Evolutionary conservation across 2,113 vertebrate genomes (phyloP).

Genomic region (Synodontis membranacea): DNA sequence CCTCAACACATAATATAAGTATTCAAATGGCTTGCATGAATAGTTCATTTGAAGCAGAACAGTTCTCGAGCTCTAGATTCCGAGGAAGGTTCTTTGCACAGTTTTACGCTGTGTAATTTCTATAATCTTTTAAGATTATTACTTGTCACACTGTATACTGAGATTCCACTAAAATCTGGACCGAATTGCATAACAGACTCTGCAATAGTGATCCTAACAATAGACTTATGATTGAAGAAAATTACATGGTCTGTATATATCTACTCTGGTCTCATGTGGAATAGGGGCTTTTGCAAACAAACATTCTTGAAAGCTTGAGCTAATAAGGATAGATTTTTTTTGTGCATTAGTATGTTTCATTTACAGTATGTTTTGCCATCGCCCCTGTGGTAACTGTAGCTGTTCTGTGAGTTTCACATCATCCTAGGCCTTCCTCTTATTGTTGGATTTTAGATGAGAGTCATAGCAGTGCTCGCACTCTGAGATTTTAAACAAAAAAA

Average conservation of each 20-base stretch:
- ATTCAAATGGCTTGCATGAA: neutral
- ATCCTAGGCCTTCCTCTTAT: too few species aligned
- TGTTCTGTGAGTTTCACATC: too few species aligned
- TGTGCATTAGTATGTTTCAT: neutral
- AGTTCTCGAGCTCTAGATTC: neutral
- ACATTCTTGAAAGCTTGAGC: neutral
- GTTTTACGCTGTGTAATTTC: neutral
- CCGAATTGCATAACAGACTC: neutral
- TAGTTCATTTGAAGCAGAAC: neutral
- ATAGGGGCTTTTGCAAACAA: neutral
- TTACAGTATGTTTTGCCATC: too few species aligned
- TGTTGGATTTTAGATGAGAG: too few species aligned
- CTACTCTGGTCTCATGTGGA: neutral
- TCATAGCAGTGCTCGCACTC: too few species aligned
- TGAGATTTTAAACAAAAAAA: too few species aligned
- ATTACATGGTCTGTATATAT: neutral
- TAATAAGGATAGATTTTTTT: neutral
- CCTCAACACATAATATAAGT: neutral
- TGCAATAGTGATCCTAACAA: neutral
- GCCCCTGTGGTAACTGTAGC: neutral
- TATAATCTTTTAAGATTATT: neutral
- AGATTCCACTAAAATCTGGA: neutral
- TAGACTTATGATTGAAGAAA: neutral
- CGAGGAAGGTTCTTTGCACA: neutral
- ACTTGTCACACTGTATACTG: neutral